Conservation (phyloP, 2,113 vertebrate genomes). For the Mustela nigripes region DNA sequence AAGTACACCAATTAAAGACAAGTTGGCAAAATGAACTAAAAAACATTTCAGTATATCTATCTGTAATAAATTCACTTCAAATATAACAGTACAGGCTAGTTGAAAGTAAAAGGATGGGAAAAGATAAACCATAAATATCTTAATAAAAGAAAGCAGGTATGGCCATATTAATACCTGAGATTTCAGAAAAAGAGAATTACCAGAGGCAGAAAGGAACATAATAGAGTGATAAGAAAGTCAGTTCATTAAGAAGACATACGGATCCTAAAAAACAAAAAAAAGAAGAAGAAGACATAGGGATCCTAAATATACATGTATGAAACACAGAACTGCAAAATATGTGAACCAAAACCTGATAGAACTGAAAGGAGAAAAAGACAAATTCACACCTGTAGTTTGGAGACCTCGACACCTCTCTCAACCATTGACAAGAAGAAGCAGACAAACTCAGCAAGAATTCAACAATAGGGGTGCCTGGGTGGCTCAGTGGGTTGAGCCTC, state of each 20-base stretch:
- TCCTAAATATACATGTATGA: neutral
- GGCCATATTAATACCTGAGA: neutral
- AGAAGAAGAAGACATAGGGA: neutral
- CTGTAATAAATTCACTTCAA: neutral
- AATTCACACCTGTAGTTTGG: neutral
- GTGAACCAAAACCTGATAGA: neutral
- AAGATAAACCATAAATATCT: neutral
- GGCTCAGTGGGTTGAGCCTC: no score
- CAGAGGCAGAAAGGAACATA: neutral
- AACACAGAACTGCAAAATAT: neutral
- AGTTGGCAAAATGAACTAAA: neutral
- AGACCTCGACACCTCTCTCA: neutral
- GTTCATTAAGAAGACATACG: neutral
- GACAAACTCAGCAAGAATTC: slow-evolving; percentile 1
- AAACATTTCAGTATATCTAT: neutral
- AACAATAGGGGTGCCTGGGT: neutral
- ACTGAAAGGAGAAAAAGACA: neutral
- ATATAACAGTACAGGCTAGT: neutral
- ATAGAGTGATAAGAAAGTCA: neutral
- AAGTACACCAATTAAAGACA: neutral
- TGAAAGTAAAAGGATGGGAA: neutral
- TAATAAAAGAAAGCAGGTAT: neutral
- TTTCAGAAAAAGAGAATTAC: neutral
- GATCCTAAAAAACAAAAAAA: neutral
- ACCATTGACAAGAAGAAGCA: neutral